phyloP scores from a whole-genome alignment of 1,140 invertebrate species.

The Drosophila watanabei region DNA sequence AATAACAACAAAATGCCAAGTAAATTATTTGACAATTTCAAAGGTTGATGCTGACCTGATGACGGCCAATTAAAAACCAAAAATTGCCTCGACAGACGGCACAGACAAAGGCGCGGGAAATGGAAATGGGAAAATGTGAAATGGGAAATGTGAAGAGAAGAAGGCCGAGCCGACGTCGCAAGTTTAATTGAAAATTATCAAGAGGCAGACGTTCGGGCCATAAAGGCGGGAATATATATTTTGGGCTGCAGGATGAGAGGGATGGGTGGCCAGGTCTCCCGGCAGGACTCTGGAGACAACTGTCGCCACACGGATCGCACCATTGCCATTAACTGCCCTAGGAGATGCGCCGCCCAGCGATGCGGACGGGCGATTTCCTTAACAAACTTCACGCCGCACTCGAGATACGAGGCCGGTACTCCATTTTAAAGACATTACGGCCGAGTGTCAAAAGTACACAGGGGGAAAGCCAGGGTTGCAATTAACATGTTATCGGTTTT shows the following conservation, averaged over 20 bases:
- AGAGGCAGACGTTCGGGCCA: constrained; percentile 23
- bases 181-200: constrained; percentile 69
- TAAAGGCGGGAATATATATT: constrained; percentile 21
- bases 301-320: constrained; percentile 32
- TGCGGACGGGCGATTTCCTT: constrained; percentile 38
- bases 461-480: neutral
- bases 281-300: constrained; percentile 14
- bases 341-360: constrained; percentile 13
- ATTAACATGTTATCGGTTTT: too few relatives aligned
- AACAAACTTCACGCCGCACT: constrained; percentile 39
- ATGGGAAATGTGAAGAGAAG: constrained; percentile 3
- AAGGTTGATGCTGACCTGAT: constrained; percentile 61
- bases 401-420: constrained; percentile 23
- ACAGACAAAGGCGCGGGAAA: constrained; percentile 16
- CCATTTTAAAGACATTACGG: constrained; percentile 48
- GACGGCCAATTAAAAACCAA: constrained; percentile 66
- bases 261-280: neutral
- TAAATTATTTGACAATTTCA: constrained; percentile 67
- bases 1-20: constrained; percentile 32
- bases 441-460: neutral
- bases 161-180: constrained; percentile 8
- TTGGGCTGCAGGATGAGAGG: neutral
- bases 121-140: neutral
- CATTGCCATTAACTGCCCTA: constrained; percentile 34
- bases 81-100: constrained; percentile 49